Evolutionary conservation across 2,888 invertebrate genomes (phyloP).

Genomic region (Myopa testacea): DNA sequence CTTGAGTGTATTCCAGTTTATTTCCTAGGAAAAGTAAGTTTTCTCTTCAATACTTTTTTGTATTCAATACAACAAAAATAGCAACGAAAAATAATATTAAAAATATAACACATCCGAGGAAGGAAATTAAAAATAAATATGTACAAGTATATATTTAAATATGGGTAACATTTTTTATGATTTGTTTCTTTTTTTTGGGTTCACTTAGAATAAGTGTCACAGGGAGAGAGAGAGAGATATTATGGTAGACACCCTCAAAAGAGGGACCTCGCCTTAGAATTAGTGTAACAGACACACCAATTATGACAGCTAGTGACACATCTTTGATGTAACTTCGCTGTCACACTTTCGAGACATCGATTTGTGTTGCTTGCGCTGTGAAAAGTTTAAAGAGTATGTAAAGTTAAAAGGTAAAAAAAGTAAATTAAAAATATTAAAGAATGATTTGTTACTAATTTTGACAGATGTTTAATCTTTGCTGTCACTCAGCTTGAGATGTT

Average conservation of each 20-base stretch:
- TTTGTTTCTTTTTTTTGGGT: background rate
- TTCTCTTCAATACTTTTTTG: background rate
- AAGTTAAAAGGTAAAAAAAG: too few relatives aligned
- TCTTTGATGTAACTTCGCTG: constrained; percentile 43
- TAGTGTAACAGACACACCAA: constrained; percentile 46
- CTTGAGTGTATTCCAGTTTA: background rate
- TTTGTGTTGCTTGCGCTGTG: background rate
- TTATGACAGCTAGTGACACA: constrained; percentile 42
- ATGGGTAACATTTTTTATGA: too few relatives aligned
- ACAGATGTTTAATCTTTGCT: constrained; percentile 22
- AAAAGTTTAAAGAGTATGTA: background rate
- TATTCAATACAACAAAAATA: background rate
- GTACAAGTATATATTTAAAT: too few relatives aligned
- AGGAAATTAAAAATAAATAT: background rate
- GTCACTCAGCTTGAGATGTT: too few relatives aligned
- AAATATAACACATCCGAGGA: background rate
- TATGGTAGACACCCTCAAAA: too few relatives aligned
- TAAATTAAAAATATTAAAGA: too few relatives aligned
- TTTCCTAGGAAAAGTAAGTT: constrained; percentile 31
- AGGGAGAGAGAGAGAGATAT: background rate
- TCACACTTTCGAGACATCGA: background rate
- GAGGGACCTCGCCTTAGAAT: constrained; percentile 25
- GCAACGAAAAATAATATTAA: background rate
- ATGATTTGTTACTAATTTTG: constrained; percentile 22
- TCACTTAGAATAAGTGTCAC: background rate